These are phyloP conservation scores for Griposia aprilina DNA, from an alignment of 2,888 invertebrate species.

Conservation along the genomic window DNA sequence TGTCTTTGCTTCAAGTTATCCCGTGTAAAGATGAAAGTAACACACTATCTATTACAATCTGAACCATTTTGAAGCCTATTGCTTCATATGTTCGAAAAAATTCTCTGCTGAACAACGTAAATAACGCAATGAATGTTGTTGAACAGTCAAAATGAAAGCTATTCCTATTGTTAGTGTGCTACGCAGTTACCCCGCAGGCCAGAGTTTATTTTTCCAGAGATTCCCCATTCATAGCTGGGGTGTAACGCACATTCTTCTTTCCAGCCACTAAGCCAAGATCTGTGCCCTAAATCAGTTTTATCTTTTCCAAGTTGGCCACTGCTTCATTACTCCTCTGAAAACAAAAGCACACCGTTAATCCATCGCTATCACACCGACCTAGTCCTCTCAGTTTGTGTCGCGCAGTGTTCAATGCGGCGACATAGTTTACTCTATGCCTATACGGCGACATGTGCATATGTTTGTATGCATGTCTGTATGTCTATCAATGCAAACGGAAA, in stretches of 20 bases:
- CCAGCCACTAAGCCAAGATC: background rate
- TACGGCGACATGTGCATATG: constrained; percentile 28
- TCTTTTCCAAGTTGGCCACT: background rate
- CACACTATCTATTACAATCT: no score
- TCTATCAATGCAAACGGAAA: constrained; percentile 75
- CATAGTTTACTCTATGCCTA: constrained; percentile 62
- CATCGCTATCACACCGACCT: constrained; percentile 50
- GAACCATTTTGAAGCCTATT: no score
- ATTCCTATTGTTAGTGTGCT: no score
- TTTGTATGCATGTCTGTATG: constrained; percentile 60
- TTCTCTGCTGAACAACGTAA: no score
- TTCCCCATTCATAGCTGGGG: background rate
- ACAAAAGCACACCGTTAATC: constrained; percentile 23
- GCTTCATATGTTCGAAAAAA: no score
- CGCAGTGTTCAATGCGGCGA: constrained; percentile 58
- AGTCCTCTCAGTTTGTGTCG: constrained; percentile 48
- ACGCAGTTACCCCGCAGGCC: background rate
- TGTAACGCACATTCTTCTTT: background rate
- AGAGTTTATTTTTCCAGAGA: background rate
- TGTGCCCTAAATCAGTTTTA: background rate
- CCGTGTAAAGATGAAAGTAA: background rate
- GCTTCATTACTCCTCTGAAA: background rate
- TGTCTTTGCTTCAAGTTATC: background rate
- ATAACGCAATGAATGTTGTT: no score
- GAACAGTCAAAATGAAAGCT: no score